A percentile compares a stretch with the other conserved stretches of the same genome.
Evolutionary conservation across 37 sponge, comb jelly and placozoan genomes (phyloP).

Genomic region (Halichondria panicea): DNA sequence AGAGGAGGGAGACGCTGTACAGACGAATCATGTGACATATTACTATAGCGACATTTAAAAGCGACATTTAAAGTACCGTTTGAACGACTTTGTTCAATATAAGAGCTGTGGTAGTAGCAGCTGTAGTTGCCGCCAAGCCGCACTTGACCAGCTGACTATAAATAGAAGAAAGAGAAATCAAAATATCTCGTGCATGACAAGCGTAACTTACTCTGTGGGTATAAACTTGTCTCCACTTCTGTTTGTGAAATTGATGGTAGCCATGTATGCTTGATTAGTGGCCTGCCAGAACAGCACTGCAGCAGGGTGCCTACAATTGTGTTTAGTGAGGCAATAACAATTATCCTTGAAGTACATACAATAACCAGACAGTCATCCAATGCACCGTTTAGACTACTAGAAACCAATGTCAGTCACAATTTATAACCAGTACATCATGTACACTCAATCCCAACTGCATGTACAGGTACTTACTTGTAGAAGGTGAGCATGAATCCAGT

Average conservation of each 20-base stretch:
- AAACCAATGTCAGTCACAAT: too few relatives aligned
- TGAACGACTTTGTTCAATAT: conserved; percentile 63
- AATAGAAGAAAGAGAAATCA: background rate
- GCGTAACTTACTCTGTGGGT: background rate
- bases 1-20: conserved; percentile 81
- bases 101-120: conserved; percentile 82
- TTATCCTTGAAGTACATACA: background rate
- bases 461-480: conserved; percentile 49
- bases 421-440: too few relatives aligned
- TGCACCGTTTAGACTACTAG: background rate
- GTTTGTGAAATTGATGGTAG: conserved; percentile 94
- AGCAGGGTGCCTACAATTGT: conserved; percentile 49
- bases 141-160: conserved; percentile 69
- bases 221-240: conserved; percentile 72
- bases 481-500: conserved; percentile 89
- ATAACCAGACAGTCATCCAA: background rate
- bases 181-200: background rate
- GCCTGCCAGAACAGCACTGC: conserved; percentile 95
- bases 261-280: conserved; percentile 94
- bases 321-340: background rate
- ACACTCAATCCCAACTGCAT: background rate
- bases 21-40: too few relatives aligned
- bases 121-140: conserved; percentile 80
- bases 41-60: background rate
- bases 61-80: too few relatives aligned